Base-by-base conservation (phyloP, 2,113 vertebrate species). In the Pomatorhinus ruficollis region DNA sequence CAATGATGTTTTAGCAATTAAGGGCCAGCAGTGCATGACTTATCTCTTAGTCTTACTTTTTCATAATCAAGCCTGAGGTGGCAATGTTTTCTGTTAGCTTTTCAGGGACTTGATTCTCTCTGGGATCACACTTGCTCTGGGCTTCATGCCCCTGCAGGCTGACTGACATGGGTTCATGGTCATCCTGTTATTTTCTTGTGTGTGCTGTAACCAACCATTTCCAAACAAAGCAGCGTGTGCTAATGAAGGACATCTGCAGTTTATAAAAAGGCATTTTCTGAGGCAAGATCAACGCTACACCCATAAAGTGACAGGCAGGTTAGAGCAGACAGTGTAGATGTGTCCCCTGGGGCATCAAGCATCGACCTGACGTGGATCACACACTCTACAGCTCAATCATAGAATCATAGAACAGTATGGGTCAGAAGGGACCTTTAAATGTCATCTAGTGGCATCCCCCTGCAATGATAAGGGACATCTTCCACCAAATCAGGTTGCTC, bases 221-320 rank as follows among this genome's bases (percentile, higher is more conserved):
- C 56, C 1, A 4, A 87, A 76, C 44, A 75, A 80, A 74, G 60
- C 12, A 71, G 33, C 1, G 0, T 35, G 80, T 91, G 85, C 87
- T 97, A 84, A 89, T 75, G 50, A 96, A 96, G 81, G 94, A 88
- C 90, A 94, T 92, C 82, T 95, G 85, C 72, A 96, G 59, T 96
- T 96, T 90, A 69, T 76, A 84, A 77, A 89, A 94, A 96, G 76
- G 75, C 9, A 50, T 94, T 95, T 97, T 95, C 88, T 31, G 60
- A 94, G 90, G 89, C 82, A 87, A 95, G 93, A 93, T 87, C 94
- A 92, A 59, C 1, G 8, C 23, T 81, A 42, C 64, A 75, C 68
- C 68, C 39, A 0, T 82, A 30, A 68, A 94, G 30, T 69, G 88
- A 96, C 89, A 95, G 76, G 64, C 66, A 68, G 69, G 65, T 92